A percentile compares a stretch with the other conserved stretches of the same genome.
Conservation (phyloP, 2,797 vertebrate genomes). For the Macropus fuliginosus region DNA sequence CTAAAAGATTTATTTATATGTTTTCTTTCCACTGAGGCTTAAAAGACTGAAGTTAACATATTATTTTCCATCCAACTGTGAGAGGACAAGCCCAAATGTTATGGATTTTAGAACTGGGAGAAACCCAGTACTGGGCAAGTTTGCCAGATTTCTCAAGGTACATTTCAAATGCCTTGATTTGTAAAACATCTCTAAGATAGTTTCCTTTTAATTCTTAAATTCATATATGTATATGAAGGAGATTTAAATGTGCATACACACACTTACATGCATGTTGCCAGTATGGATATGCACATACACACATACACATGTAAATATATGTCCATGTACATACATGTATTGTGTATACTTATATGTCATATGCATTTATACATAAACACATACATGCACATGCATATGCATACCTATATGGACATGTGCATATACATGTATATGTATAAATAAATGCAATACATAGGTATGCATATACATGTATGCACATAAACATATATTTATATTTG, state of each 20-base stretch:
- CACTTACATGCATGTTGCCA: neutral
- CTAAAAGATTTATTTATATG: neutral
- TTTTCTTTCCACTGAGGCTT: neutral
- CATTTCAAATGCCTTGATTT: neutral
- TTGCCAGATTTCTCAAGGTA: neutral
- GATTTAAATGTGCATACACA: neutral
- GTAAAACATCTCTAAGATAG: neutral
- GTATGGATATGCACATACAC: neutral
- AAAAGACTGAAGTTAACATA: neutral
- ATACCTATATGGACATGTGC: too few relatives aligned
- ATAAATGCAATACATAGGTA: too few relatives aligned
- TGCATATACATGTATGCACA: too few relatives aligned
- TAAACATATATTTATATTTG: too few relatives aligned
- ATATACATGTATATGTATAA: too few relatives aligned
- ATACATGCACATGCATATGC: too few relatives aligned
- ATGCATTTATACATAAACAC: too few relatives aligned
- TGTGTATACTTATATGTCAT: neutral
- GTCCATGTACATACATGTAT: too few relatives aligned
- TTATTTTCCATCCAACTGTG: slow-evolving; percentile 28
- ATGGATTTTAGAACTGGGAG: slow-evolving; percentile 7
- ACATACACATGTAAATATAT: neutral
- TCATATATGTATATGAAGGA: neutral
- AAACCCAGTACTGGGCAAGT: neutral
- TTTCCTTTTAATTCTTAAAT: neutral
- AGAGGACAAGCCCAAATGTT: neutral